These are phyloP conservation scores for Phenganax marumi DNA, from an alignment of 92 coral and sea anemone genomes.

Conservation along the genomic window DNA sequence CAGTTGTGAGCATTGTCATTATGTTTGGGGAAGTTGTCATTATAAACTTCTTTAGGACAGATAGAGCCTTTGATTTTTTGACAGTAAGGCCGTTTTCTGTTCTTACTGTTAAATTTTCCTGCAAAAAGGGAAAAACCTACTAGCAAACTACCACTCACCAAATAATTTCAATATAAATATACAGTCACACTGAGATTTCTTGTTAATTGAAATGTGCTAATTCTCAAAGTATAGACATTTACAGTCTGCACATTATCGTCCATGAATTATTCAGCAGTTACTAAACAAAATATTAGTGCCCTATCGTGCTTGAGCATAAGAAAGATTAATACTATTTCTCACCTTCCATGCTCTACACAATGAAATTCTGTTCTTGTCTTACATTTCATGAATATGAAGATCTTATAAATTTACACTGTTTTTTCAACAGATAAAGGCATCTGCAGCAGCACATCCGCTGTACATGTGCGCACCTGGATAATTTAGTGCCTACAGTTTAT, in stretches of 20 bases:
- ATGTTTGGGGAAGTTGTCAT: slow-evolving; percentile 32
- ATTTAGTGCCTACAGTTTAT: no score
- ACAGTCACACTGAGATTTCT: no score
- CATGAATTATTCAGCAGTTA: not conserved
- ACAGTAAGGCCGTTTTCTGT: slow-evolving; percentile 8
- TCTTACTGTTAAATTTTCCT: not conserved
- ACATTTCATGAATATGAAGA: no score
- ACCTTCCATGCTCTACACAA: slow-evolving; percentile 2
- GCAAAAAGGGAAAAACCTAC: not conserved
- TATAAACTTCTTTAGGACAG: slow-evolving; percentile 30
- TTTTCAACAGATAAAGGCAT: no score
- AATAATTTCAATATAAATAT: no score
- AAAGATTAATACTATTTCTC: not conserved
- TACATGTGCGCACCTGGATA: no score
- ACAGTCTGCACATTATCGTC: not conserved
- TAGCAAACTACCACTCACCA: not conserved
- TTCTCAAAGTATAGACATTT: not conserved
- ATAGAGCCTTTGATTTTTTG: slow-evolving; percentile 31
- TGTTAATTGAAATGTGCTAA: not conserved
- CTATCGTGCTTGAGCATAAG: not conserved
- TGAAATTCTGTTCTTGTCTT: no score
- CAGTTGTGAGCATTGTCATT: slow-evolving; percentile 24
- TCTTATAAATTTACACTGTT: no score
- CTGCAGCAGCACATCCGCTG: no score
- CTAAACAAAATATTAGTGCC: not conserved